These are phyloP conservation scores for Microcebus lehilahytsara DNA, from an alignment of 2,113 vertebrate species.

Conservation along the genomic window DNA sequence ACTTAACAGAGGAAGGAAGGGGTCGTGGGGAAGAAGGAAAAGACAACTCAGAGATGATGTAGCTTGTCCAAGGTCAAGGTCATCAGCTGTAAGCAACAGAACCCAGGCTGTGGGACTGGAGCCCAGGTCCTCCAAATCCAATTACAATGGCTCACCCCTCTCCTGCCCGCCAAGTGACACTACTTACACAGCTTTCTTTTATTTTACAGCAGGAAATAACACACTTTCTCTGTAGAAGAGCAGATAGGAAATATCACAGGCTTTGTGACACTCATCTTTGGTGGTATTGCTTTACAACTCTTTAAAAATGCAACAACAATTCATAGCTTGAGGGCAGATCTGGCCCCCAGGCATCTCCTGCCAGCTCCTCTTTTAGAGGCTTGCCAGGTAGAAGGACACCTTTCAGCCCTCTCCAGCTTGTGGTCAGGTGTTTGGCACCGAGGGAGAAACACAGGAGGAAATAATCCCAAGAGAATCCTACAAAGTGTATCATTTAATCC, in stretches of 20 bases:
- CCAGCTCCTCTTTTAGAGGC: neutral
- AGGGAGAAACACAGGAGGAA: neutral
- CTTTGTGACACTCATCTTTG: neutral
- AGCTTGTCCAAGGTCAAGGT: neutral
- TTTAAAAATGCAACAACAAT: neutral
- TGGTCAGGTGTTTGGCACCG: neutral
- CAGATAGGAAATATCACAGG: neutral
- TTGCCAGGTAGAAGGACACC: neutral
- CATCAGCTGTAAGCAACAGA: neutral
- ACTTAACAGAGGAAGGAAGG: neutral
- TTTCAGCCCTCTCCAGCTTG: neutral
- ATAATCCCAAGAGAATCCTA: neutral
- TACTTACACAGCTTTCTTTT: neutral
- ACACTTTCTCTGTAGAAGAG: neutral
- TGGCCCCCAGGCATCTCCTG: neutral
- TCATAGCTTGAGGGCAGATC: accelerated
- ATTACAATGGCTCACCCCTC: accelerated
- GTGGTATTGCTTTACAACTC: neutral
- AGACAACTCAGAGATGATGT: neutral
- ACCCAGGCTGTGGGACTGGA: neutral
- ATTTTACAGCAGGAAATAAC: neutral
- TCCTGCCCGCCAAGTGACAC: too few species aligned
- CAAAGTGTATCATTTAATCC: neutral
- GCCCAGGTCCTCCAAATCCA: neutral
- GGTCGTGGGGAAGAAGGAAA: too few species aligned